Evolutionary conservation across 2,113 vertebrate genomes (phyloP).

Genomic region (Notarius lentiginosus): DNA sequence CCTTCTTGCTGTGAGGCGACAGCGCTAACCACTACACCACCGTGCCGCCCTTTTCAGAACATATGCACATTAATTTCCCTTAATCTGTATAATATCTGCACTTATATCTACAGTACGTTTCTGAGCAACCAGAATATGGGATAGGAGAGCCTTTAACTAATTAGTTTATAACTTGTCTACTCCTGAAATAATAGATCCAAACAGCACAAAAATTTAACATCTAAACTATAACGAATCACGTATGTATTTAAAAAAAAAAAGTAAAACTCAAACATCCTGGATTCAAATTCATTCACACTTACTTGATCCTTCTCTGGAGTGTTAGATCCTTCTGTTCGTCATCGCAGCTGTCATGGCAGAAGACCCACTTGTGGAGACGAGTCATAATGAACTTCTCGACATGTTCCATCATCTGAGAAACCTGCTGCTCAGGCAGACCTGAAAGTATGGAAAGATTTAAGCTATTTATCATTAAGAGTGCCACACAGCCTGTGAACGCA

Average conservation of each 20-base stretch:
- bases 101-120: background rate
- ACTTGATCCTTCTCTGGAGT: conserved; percentile 76
- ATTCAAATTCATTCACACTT: background rate
- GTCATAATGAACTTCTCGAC: conserved; percentile 81
- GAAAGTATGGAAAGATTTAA: background rate
- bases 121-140: background rate
- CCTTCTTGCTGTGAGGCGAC: too few species aligned
- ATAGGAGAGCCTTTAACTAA: background rate
- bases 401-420: conserved; percentile 74
- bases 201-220: background rate
- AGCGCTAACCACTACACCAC: too few species aligned
- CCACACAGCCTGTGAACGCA: background rate
- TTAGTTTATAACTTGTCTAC: background rate
- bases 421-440: conserved; percentile 71
- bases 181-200: background rate
- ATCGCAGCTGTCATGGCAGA: conserved; percentile 77
- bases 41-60: too few species aligned
- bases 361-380: conserved; percentile 76
- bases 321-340: conserved; percentile 77
- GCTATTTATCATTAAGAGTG: background rate
- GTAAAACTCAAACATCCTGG: background rate
- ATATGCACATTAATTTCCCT: too few species aligned
- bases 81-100: too few species aligned
- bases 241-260: background rate
- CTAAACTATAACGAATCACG: background rate